These are phyloP conservation scores for Macquaria australasica DNA, from an alignment of 2,113 vertebrate species.

Conservation along the genomic window DNA sequence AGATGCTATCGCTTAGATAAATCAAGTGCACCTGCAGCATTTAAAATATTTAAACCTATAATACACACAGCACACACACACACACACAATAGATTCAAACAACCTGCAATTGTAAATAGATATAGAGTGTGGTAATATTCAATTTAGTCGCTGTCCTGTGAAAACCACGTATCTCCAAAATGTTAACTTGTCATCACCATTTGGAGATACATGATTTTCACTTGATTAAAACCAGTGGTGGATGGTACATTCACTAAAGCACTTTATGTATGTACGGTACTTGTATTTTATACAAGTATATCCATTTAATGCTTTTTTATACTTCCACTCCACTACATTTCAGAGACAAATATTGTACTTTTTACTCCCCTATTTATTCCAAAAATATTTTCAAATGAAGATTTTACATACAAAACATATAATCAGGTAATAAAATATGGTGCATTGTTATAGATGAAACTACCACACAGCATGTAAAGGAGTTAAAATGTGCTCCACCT, in stretches of 20 bases:
- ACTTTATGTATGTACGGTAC: no score
- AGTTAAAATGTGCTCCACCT: neutral
- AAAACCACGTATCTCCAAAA: neutral
- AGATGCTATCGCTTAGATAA: constrained; percentile 40
- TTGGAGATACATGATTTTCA: neutral
- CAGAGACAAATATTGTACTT: no score
- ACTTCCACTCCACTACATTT: no score
- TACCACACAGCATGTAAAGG: neutral
- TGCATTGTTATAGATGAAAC: neutral
- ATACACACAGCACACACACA: neutral
- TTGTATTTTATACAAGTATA: no score
- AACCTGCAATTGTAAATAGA: neutral
- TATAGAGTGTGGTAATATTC: neutral
- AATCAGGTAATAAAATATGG: neutral
- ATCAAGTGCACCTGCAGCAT: constrained; percentile 31
- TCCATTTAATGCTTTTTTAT: no score
- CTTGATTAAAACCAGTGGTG: neutral
- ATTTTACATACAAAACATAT: no score
- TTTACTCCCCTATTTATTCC: no score
- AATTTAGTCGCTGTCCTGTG: neutral
- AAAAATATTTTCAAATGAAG: no score
- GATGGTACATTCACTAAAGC: no score
- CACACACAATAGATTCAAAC: neutral
- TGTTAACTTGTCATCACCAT: neutral
- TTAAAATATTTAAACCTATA: constrained; percentile 10